phyloP scores from a whole-genome alignment of 2,113 vertebrate genomes.

The Brachypteracias leptosomus region DNA sequence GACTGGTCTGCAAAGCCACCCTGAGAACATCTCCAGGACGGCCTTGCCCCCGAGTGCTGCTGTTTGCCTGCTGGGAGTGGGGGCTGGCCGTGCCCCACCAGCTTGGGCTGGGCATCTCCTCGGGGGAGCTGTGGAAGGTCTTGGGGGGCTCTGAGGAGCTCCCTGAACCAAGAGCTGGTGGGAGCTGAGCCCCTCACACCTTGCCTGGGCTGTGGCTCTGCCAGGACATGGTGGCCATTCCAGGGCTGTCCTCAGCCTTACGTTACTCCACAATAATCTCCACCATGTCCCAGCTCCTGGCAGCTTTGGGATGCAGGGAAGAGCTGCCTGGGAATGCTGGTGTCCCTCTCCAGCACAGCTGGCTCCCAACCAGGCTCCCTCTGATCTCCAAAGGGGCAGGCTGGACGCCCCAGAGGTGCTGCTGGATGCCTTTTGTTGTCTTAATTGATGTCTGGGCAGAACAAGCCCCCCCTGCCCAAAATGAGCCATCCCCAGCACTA shows the following conservation, averaged over 20 bases:
- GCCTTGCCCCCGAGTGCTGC: not conserved
- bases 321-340: not conserved
- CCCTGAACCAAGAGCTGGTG: not conserved
- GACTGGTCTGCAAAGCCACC: not conserved
- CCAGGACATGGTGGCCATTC: accelerated
- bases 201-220: not conserved
- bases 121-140: not conserved
- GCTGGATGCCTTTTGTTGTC: not conserved
- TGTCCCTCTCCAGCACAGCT: not conserved
- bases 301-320: not conserved
- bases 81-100: accelerated
- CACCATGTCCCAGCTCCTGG: not conserved
- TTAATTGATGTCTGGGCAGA: not conserved
- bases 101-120: not conserved
- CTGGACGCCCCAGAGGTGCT: not conserved
- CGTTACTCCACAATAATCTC: not conserved
- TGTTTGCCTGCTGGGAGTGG: not conserved
- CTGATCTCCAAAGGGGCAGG: not conserved
- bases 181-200: not conserved
- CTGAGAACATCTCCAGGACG: not conserved
- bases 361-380: not conserved
- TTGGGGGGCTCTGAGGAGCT: not conserved
- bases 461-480: not conserved
- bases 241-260: not conserved
- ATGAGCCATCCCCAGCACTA: not conserved